These are phyloP conservation scores for Clinocottus analis DNA, from an alignment of 2,113 vertebrate genomes.

Conservation along the genomic window DNA sequence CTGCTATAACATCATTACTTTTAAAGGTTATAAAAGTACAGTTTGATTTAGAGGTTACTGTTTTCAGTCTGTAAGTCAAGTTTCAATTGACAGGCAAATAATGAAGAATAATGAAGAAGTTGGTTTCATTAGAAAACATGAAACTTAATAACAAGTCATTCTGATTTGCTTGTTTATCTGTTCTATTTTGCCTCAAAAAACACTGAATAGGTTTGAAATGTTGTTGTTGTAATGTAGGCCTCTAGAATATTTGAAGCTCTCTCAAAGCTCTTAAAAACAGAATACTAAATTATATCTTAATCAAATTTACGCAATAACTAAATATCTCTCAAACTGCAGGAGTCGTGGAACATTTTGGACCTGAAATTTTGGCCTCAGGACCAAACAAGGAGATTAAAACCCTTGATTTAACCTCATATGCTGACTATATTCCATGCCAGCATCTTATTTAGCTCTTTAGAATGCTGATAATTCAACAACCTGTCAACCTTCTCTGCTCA, in stretches of 20 bases:
- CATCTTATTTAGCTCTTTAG: background rate
- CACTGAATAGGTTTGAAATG: background rate
- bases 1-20: slow-evolving; percentile 10
- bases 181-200: background rate
- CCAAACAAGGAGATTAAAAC: background rate
- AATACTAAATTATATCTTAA: background rate
- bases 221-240: background rate
- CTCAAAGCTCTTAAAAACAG: background rate
- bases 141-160: background rate
- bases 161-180: background rate
- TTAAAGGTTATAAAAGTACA: background rate
- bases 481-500: slow-evolving; percentile 17
- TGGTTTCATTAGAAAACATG: background rate
- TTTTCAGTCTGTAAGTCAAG: background rate
- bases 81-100: background rate
- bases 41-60: background rate
- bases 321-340: background rate
- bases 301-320: background rate
- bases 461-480: slow-evolving; percentile 13
- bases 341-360: background rate
- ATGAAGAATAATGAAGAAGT: no score
- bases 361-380: background rate
- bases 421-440: background rate
- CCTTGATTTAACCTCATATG: background rate
- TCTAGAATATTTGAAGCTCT: background rate